Conservation (phyloP, 2,888 invertebrate genomes). For the Busseola fusca region DNA sequence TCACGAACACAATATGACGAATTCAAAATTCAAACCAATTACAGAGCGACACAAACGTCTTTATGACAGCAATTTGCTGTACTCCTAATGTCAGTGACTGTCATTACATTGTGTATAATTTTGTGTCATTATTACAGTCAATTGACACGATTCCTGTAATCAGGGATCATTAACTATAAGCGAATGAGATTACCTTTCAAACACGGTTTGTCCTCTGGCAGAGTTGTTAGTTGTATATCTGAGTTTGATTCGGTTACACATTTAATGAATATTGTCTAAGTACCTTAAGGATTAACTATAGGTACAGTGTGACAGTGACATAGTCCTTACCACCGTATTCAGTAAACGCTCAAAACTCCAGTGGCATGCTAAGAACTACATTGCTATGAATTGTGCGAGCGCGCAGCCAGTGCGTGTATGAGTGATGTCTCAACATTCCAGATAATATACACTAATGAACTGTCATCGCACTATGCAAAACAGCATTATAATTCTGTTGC, state of each 20-base stretch:
- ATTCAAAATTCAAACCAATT: conserved; percentile 45
- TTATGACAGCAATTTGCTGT: conserved; percentile 59
- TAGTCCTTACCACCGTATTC: background rate
- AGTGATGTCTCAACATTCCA: too few species aligned
- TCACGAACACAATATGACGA: conserved; percentile 42
- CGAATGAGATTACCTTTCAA: conserved; percentile 52
- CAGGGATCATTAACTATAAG: conserved; percentile 60
- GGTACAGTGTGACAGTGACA: too few species aligned
- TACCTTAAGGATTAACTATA: background rate
- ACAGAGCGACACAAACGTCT: conserved; percentile 47
- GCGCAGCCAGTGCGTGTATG: too few species aligned
- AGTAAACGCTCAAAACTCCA: background rate
- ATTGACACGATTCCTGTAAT: conserved; percentile 65
- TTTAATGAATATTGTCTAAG: background rate
- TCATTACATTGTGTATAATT: conserved; percentile 66
- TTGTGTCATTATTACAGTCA: conserved; percentile 64
- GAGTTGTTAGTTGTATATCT: background rate
- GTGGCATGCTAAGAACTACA: too few species aligned
- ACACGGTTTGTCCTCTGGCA: conserved; percentile 27
- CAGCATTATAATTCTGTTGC: too few species aligned
- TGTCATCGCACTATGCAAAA: too few species aligned
- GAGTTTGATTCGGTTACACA: background rate
- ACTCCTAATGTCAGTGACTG: conserved; percentile 52
- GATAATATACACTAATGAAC: too few species aligned
- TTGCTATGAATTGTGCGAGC: too few species aligned